These are phyloP conservation scores for Syngnathus typhle DNA, from an alignment of 2,113 vertebrate genomes.

Conservation along the genomic window DNA sequence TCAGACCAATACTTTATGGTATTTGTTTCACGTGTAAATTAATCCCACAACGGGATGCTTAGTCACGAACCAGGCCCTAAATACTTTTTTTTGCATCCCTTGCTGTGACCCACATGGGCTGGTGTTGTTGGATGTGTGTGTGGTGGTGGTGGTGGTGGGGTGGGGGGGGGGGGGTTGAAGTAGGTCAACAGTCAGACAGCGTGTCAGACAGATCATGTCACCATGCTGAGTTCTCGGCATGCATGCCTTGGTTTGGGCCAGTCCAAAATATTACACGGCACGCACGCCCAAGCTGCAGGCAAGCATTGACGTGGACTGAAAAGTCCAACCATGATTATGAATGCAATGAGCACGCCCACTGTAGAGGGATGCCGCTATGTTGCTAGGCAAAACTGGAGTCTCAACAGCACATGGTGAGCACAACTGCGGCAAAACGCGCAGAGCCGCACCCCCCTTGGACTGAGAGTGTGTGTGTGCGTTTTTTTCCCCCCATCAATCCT, in stretches of 20 bases:
- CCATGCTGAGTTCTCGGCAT: slow-evolving; percentile 48
- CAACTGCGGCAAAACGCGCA: slow-evolving; percentile 70
- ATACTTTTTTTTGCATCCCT: slow-evolving; percentile 31
- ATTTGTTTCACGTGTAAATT: not conserved
- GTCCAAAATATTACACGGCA: slow-evolving; percentile 29
- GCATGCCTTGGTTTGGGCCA: slow-evolving; percentile 39
- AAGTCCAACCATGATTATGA: not conserved
- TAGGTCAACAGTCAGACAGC: slow-evolving; percentile 69
- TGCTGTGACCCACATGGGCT: slow-evolving; percentile 59
- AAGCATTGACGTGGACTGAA: not conserved
- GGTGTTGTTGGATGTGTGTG: not conserved
- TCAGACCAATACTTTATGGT: not conserved
- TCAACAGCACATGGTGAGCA: slow-evolving; percentile 53
- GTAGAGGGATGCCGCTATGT: slow-evolving; percentile 44
- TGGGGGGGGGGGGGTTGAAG: slow-evolving; percentile 48
- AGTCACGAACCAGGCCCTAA: not conserved
- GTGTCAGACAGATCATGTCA: slow-evolving; percentile 68
- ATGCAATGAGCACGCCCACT: slow-evolving; percentile 12
- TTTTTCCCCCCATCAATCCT: slow-evolving; percentile 61
- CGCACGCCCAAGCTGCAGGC: slow-evolving; percentile 7
- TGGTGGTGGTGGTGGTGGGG: too few species aligned
- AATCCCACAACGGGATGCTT: not conserved
- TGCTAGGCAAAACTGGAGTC: slow-evolving; percentile 61
- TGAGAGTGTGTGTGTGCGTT: slow-evolving; percentile 9
- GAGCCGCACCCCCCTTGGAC: slow-evolving; percentile 65